Percentiles rank a stretch among this genome's conserved stretches.
Conservation (phyloP, 1,140 invertebrate species). For the Elysia chlorotica region DNA sequence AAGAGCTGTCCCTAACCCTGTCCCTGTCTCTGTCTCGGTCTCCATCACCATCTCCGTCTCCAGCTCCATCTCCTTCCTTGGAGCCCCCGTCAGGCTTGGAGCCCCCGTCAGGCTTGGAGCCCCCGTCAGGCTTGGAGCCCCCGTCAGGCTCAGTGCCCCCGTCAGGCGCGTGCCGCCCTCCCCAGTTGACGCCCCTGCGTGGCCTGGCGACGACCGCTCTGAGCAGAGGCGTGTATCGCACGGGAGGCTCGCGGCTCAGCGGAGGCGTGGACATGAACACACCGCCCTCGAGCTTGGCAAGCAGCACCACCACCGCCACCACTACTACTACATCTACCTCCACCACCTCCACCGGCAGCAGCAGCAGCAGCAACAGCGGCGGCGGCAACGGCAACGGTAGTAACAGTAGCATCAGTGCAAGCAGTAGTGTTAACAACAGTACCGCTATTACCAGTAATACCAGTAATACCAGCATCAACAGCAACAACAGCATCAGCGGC, state of each 20-base stretch:
- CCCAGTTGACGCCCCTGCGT: neutral
- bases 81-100: neutral
- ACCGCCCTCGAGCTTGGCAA: slow-evolving; percentile 7
- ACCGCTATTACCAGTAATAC: neutral
- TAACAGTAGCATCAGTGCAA: neutral
- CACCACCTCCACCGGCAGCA: neutral
- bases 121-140: neutral
- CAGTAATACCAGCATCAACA: neutral
- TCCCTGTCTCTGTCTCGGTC: too few relatives aligned
- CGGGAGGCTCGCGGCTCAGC: slow-evolving; percentile 21
- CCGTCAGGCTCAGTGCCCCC: neutral
- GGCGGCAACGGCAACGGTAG: slow-evolving; percentile 1
- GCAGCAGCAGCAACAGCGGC: too few relatives aligned
- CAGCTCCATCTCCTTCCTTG: neutral
- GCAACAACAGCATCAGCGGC: too few relatives aligned
- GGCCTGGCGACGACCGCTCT: neutral
- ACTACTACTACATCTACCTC: too few relatives aligned
- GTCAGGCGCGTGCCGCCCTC: slow-evolving; percentile 1
- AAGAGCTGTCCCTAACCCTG: too few relatives aligned
- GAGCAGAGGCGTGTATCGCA: too few relatives aligned
- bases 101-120: neutral
- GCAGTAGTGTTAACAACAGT: neutral
- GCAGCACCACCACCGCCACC: too few relatives aligned
- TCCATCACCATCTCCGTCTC: too few relatives aligned
- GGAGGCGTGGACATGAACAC: slow-evolving; percentile 20